Percentiles rank a stretch among this genome's conserved stretches.
Evolutionary conservation across 2,888 invertebrate species (phyloP).

Genomic region (Caenorhabditis drosophilae): DNA sequence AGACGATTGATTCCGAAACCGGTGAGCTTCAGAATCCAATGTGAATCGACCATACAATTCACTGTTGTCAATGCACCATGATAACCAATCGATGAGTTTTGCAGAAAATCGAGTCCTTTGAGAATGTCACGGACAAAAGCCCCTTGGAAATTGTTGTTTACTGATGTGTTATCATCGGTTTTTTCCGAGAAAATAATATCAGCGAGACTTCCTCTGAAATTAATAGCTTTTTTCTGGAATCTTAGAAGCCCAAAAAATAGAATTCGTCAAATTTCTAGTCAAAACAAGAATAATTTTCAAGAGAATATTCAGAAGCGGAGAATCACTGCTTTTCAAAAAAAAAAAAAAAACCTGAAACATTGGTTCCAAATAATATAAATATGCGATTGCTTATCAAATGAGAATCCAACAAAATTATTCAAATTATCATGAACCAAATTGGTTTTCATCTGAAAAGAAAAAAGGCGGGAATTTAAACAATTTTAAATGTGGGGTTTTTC

Average conservation of each 20-base stretch:
- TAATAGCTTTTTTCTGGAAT: neutral
- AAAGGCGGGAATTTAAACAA: no score
- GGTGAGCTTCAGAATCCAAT: slow-evolving; percentile 66
- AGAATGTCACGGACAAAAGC: slow-evolving; percentile 66
- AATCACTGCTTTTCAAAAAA: neutral
- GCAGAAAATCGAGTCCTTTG: slow-evolving; percentile 65
- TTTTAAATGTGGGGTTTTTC: no score
- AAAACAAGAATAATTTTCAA: no score
- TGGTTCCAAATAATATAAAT: slow-evolving; percentile 51
- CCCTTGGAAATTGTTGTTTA: slow-evolving; percentile 55
- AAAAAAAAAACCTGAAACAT: slow-evolving; percentile 35
- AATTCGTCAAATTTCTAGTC: no score
- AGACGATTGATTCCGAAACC: slow-evolving; percentile 60
- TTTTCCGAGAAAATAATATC: slow-evolving; percentile 44
- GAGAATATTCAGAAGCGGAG: no score
- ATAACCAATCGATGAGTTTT: slow-evolving; percentile 53
- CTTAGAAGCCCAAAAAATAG: neutral
- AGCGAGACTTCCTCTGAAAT: slow-evolving; percentile 54
- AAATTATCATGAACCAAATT: slow-evolving; percentile 61
- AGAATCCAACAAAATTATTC: slow-evolving; percentile 62
- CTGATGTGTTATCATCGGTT: neutral
- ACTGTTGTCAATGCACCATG: slow-evolving; percentile 61
- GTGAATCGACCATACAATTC: slow-evolving; percentile 63
- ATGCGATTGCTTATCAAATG: slow-evolving; percentile 50
- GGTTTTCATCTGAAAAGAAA: slow-evolving; percentile 56